Evolutionary conservation across 2,113 vertebrate species (phyloP), one percentile per base, ranked within the genome.

Genomic region (Oryzias melastigma): DNA sequence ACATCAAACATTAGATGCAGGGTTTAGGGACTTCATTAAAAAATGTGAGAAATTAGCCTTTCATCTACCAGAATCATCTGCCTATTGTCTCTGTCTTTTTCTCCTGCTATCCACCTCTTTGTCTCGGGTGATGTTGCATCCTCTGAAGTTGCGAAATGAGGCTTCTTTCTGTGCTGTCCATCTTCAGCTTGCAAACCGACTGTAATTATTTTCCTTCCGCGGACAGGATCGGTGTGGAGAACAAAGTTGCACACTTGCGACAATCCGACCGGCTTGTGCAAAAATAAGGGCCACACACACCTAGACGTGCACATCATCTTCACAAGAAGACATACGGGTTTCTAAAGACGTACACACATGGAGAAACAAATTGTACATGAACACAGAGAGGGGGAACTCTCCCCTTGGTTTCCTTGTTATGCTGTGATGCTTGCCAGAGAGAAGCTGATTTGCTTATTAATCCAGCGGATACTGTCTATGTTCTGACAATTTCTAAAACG

Each of bases 191-290:
- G 62, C 77, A 83, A 85, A 86, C 86, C 80, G 70, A 41, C 87
- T 86, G 84, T 92, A 91, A 92, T 93, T 90, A 90, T 87, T 83
- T 89, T 88, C 22, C 87, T 88, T 78, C 78, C 66, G 27, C 82
- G 81, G 81, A 89, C 82, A 77, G 77, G 84, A 87, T 88, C 88
- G 88, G 83, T 69, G 64, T 54, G 20, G 63, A 90, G 88, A 92
- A 91, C 90, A 91, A 91, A 92, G 89, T 88, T 87, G 86, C 86
- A 85, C 68, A 59, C 75, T 75, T 42, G 76, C 67, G 82, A 86
- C 83, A 73, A 70, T 81, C 74, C 55, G 76, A 77, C 78, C 82
- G 81, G 82, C 87, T 89, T 77, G 77, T 79, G 77, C 75, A 77
- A 85, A 22, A 85, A 86, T 71, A 74, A 68, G 77, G 73, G 75